Conservation (phyloP, 2,888 invertebrate species). For the Scaeva pyrastri region DNA sequence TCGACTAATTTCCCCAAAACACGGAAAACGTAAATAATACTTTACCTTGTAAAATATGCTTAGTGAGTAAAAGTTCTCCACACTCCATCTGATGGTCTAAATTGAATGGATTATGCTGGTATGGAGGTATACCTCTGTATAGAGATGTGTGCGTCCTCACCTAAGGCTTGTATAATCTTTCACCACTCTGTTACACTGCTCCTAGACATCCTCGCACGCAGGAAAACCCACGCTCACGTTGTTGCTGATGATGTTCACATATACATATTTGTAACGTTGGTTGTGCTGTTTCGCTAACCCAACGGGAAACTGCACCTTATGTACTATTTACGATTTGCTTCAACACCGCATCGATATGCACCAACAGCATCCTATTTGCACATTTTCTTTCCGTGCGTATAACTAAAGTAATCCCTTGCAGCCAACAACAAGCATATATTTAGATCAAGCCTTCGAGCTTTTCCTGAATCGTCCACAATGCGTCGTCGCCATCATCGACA, state of each 20-base stretch:
- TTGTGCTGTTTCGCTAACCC: not conserved
- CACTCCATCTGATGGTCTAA: too few species aligned
- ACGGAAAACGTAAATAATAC: not conserved
- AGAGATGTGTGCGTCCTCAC: not conserved
- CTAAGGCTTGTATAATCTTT: not conserved
- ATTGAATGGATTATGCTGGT: not conserved
- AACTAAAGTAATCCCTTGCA: conserved; percentile 30
- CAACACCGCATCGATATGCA: not conserved
- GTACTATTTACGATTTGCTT: conserved; percentile 24
- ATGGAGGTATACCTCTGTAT: not conserved
- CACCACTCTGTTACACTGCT: conserved; percentile 6
- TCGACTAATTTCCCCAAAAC: not conserved
- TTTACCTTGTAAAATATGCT: too few species aligned
- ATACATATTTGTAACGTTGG: conserved; percentile 24
- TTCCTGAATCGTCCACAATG: conserved; percentile 6
- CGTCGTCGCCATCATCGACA: not conserved
- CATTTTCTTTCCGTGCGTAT: conserved; percentile 1
- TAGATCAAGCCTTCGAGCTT: conserved; percentile 17
- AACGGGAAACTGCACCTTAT: not conserved
- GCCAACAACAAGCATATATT: conserved; percentile 6
- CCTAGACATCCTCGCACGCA: conserved; percentile 13
- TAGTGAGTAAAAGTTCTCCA: too few species aligned
- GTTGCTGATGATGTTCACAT: not conserved
- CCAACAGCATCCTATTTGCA: conserved; percentile 6
- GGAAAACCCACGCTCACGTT: not conserved